Percentiles rank a stretch among this genome's conserved stretches.
These are phyloP conservation scores for Malurus alboscapulatus DNA, from an alignment of 2,113 vertebrate species.

Conservation along the genomic window DNA sequence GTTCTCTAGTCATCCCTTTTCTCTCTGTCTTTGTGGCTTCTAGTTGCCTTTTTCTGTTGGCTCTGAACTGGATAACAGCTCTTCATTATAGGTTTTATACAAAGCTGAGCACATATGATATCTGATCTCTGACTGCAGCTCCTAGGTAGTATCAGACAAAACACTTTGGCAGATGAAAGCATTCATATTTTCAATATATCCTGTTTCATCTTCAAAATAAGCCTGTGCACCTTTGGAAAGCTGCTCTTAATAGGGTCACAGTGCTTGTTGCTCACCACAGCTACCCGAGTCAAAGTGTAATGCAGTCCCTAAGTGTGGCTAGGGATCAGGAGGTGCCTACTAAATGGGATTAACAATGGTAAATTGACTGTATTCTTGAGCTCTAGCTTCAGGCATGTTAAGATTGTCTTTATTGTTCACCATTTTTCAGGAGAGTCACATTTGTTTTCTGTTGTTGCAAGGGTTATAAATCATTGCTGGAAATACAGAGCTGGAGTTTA, in stretches of 20 bases:
- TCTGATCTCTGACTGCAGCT: not conserved
- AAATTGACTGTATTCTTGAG: not conserved
- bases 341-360: not conserved
- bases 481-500: not conserved
- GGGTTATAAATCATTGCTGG: not conserved
- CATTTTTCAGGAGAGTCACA: not conserved
- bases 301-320: not conserved
- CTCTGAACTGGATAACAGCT: not conserved
- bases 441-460: not conserved
- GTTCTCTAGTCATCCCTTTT: not conserved
- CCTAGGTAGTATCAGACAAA: not conserved
- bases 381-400: not conserved
- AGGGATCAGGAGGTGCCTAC: not conserved
- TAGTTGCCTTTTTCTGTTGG: not conserved
- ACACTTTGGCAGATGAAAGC: not conserved
- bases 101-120: not conserved
- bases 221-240: not conserved
- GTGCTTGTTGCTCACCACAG: not conserved
- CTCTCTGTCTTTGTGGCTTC: not conserved
- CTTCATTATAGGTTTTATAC: not conserved
- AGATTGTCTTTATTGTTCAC: not conserved
- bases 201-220: not conserved
- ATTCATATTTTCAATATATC: not conserved
- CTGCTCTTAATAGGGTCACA: not conserved
- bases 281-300: not conserved